A percentile compares a stretch with the other conserved stretches of the same genome.
phyloP scores from a whole-genome alignment of 2,797 vertebrate genomes.

The Enteromius viviparus region DNA sequence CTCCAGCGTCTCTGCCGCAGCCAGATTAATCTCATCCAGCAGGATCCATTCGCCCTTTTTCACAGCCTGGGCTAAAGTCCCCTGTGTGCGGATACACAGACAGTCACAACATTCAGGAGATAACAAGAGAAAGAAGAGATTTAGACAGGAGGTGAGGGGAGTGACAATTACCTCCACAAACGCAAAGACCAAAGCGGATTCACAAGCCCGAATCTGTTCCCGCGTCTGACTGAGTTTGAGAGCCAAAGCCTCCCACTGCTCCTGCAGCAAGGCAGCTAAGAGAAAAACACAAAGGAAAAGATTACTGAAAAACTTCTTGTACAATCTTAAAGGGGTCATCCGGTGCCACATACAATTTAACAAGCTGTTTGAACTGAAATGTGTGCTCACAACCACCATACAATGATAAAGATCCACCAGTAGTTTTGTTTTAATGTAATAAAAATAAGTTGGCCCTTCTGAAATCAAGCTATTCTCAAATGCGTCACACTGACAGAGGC shows the following conservation, averaged over 20 bases:
- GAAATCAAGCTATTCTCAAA: too few species aligned
- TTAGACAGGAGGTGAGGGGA: not conserved
- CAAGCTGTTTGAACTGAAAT: too few species aligned
- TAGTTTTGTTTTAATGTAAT: too few species aligned
- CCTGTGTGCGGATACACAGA: slow-evolving; percentile 74
- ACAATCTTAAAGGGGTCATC: too few species aligned
- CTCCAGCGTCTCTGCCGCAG: slow-evolving; percentile 93
- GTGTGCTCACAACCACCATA: too few species aligned
- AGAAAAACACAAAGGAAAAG: slow-evolving; percentile 24
- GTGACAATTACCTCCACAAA: slow-evolving; percentile 90
- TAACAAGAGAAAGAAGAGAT: not conserved
- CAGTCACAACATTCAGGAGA: slow-evolving; percentile 18
- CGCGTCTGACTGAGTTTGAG: slow-evolving; percentile 88
- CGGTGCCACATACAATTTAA: too few species aligned
- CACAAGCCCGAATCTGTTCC: slow-evolving; percentile 93
- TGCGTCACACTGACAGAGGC: too few species aligned
- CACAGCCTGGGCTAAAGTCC: slow-evolving; percentile 90
- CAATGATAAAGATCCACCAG: too few species aligned
- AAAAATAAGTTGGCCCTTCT: too few species aligned
- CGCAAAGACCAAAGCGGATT: slow-evolving; percentile 90
- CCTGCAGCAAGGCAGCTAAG: slow-evolving; percentile 77
- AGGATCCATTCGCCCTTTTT: slow-evolving; percentile 97
- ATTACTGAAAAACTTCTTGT: not conserved
- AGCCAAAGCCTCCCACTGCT: slow-evolving; percentile 90
- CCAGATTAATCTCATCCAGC: slow-evolving; percentile 97